Conservation (phyloP, 2,888 invertebrate species). For the Craniophora ligustri region DNA sequence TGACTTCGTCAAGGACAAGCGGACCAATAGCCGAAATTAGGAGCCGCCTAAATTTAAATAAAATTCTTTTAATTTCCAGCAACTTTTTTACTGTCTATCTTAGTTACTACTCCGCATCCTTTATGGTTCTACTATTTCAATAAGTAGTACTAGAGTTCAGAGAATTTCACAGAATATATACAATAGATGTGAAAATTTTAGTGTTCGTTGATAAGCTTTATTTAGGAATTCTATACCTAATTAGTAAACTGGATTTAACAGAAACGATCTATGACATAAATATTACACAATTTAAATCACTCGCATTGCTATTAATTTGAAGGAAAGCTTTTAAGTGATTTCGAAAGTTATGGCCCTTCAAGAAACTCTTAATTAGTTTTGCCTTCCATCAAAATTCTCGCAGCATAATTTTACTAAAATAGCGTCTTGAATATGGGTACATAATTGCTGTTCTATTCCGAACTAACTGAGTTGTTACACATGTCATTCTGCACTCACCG, state of each 20-base stretch:
- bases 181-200: slow-evolving; percentile 7
- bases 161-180: slow-evolving; percentile 5
- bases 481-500: slow-evolving; percentile 66
- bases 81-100: slow-evolving; percentile 13
- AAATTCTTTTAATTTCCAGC: slow-evolving; percentile 25
- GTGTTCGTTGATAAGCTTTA: background rate
- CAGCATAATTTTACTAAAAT: slow-evolving; percentile 18
- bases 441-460: slow-evolving; percentile 37
- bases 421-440: slow-evolving; percentile 9
- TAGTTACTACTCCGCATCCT: slow-evolving; percentile 5
- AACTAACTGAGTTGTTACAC: slow-evolving; percentile 43
- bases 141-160: slow-evolving; percentile 21
- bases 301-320: slow-evolving; percentile 10
- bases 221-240: background rate
- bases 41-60: slow-evolving; percentile 21
- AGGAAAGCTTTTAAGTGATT: slow-evolving; percentile 16
- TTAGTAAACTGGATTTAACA: background rate
- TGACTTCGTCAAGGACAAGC: slow-evolving; percentile 8
- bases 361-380: slow-evolving; percentile 32
- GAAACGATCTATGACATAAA: background rate
- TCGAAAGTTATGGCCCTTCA: slow-evolving; percentile 20
- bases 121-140: slow-evolving; percentile 24
- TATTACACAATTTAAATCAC: slow-evolving; percentile 1
- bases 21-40: slow-evolving; percentile 27
- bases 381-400: slow-evolving; percentile 13